Evolutionary conservation across 35 echinoderm and acorn worm species (phyloP).

Genomic region (Amphiura filiformis): DNA sequence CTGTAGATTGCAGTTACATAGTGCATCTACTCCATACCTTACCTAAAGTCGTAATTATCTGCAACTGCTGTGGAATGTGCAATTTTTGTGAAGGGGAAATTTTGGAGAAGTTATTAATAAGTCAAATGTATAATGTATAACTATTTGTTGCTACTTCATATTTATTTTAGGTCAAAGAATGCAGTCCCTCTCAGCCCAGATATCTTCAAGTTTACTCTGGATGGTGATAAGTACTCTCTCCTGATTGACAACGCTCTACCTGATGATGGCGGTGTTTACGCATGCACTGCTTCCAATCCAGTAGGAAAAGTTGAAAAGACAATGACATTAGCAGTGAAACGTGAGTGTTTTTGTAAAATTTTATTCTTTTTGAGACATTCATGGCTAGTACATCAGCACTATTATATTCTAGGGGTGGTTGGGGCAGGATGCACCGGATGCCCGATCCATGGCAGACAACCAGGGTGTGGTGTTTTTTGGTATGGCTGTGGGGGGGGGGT

Average conservation of each 20-base stretch:
- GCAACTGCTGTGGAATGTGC: no score
- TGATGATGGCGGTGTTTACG: conserved; percentile 76
- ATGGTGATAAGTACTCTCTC: conserved; percentile 55
- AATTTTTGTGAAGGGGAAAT: no score
- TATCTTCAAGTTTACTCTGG: conserved; percentile 51
- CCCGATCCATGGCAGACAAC: no score
- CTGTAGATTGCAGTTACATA: no score
- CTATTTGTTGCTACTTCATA: neutral
- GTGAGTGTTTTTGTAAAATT: conserved; percentile 17
- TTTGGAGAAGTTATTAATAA: no score
- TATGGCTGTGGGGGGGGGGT: no score
- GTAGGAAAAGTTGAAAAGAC: conserved; percentile 62
- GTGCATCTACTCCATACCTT: no score
- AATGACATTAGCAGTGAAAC: conserved; percentile 73
- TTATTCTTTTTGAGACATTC: neutral
- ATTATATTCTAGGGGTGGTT: neutral
- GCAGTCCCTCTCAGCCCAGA: conserved; percentile 56
- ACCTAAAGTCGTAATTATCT: no score
- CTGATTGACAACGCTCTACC: conserved; percentile 55
- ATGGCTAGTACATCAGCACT: neutral
- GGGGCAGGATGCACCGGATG: neutral
- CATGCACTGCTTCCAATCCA: conserved; percentile 72
- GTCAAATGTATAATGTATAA: neutral
- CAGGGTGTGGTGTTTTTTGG: no score
- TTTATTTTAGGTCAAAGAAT: conserved; percentile 75